Evolutionary conservation across 2,888 invertebrate genomes (phyloP).

Genomic region (Drosophila anomalata): DNA sequence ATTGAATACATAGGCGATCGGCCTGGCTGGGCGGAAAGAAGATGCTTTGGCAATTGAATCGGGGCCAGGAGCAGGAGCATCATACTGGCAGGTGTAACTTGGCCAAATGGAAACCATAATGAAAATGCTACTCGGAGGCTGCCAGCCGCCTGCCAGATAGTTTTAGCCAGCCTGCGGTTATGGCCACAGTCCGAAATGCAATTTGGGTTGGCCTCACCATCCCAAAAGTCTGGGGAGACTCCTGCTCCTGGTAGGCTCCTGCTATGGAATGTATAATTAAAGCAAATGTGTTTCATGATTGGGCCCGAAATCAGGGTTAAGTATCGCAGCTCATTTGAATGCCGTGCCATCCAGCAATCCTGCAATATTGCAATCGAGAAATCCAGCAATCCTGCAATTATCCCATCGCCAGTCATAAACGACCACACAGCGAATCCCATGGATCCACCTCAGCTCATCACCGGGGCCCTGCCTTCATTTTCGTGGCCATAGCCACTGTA

Average conservation of each 20-base stretch:
- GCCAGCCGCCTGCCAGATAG: slow-evolving; percentile 26
- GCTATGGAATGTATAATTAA: slow-evolving; percentile 17
- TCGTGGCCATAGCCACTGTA: slow-evolving; percentile 41
- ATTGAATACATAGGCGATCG: slow-evolving; percentile 62
- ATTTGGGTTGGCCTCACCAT: slow-evolving; percentile 4
- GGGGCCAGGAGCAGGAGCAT: slow-evolving; percentile 15
- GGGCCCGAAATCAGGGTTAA: slow-evolving; percentile 37
- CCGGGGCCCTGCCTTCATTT: not conserved
- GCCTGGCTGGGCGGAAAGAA: not conserved
- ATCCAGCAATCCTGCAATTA: slow-evolving; percentile 23
- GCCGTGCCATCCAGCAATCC: slow-evolving; percentile 27
- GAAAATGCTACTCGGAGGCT: slow-evolving; percentile 49
- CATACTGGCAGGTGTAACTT: slow-evolving; percentile 57
- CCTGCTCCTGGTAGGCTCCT: not conserved
- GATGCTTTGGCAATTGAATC: slow-evolving; percentile 54
- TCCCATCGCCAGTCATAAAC: slow-evolving; percentile 40
- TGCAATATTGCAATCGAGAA: not conserved
- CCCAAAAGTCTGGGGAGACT: slow-evolving; percentile 2
- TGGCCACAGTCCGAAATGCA: slow-evolving; percentile 18
- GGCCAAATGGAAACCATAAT: slow-evolving; percentile 61
- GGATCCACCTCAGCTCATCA: slow-evolving; percentile 28
- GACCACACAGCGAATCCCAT: slow-evolving; percentile 62
- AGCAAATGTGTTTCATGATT: slow-evolving; percentile 24
- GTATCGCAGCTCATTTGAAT: slow-evolving; percentile 40
- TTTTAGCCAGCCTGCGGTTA: slow-evolving; percentile 32